Conservation (phyloP, 2,888 invertebrate genomes). For the Celastrina argiolus region DNA sequence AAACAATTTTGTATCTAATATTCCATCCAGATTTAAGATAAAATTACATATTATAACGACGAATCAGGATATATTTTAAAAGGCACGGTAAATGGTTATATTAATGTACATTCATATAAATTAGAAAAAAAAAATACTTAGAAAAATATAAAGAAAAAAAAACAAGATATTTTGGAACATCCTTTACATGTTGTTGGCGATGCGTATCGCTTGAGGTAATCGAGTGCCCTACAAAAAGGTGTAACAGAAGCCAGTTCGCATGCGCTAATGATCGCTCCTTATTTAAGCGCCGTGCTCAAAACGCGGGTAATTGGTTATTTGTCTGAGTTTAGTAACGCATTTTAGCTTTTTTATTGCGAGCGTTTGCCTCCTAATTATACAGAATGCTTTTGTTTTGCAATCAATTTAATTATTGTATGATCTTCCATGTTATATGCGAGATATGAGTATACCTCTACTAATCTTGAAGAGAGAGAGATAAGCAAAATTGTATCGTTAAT, state of each 20-base stretch:
- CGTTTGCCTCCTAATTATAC: background rate
- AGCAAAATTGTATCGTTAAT: no score
- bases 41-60: no score
- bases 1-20: no score
- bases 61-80: no score
- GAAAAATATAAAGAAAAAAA: background rate
- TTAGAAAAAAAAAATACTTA: background rate
- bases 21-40: no score
- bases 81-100: no score
- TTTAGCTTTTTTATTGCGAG: constrained; percentile 12
- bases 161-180: constrained; percentile 36
- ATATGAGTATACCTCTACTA: no score
- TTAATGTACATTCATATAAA: no score
- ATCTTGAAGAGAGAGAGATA: no score
- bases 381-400: background rate
- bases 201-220: constrained; percentile 61
- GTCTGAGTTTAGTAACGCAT: constrained; percentile 43
- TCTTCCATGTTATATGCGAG: background rate
- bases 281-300: constrained; percentile 48
- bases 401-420: background rate
- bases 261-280: constrained; percentile 64
- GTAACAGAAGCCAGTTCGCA: constrained; percentile 69
- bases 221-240: constrained; percentile 64
- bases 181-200: constrained; percentile 51
- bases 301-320: constrained; percentile 57